A percentile compares a stretch with the other conserved stretches of the same genome.
Evolutionary conservation across 2,888 invertebrate genomes (phyloP).

Genomic region (Tubulanus polymorphus): DNA sequence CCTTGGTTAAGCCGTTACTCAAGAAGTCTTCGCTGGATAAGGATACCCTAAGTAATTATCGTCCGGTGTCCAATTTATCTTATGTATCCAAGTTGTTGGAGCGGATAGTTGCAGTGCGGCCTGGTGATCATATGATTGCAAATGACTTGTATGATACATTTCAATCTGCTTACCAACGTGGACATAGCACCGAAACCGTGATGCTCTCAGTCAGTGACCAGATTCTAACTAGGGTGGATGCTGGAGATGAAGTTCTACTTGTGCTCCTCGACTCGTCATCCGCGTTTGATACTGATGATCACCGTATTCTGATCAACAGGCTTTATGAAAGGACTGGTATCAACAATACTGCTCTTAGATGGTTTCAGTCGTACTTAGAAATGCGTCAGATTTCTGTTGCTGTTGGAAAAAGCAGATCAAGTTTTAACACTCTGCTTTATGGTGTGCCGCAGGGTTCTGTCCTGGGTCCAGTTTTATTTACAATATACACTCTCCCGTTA

Average conservation of each 20-base stretch:
- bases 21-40: not conserved
- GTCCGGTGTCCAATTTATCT: too few relatives aligned
- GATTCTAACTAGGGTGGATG: too few relatives aligned
- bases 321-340: not conserved
- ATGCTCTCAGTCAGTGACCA: not conserved
- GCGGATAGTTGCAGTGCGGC: not conserved
- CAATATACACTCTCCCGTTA: too few relatives aligned
- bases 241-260: not conserved
- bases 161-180: not conserved
- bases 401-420: too few relatives aligned
- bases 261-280: slow-evolving; percentile 5
- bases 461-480: too few relatives aligned
- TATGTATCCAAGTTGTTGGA: slow-evolving; percentile 1
- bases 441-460: too few relatives aligned
- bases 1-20: not conserved
- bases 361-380: too few relatives aligned
- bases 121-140: not conserved
- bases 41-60: too few relatives aligned
- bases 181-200: not conserved
- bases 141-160: slow-evolving; percentile 2
- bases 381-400: too few relatives aligned
- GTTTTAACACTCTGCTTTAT: too few relatives aligned
- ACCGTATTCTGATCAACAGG: not conserved
- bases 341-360: too few relatives aligned
- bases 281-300: slow-evolving; percentile 6